Evolutionary conservation across 2,797 vertebrate genomes (phyloP).

Genomic region (Sparus aurata): DNA sequence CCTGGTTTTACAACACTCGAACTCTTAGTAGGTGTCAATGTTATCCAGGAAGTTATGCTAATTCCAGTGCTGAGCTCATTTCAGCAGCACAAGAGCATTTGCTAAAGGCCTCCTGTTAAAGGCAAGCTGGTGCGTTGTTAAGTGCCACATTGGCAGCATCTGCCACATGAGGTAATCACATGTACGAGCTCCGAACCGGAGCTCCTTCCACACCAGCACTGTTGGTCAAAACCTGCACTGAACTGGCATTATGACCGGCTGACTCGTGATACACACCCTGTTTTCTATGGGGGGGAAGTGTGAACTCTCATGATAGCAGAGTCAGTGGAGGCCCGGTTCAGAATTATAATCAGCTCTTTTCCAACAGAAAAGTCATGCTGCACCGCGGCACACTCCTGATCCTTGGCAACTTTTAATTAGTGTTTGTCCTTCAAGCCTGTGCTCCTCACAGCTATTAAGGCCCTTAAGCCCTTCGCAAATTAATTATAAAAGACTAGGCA

Average conservation of each 20-base stretch:
- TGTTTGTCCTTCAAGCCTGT: constrained; percentile 91
- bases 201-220: constrained; percentile 12
- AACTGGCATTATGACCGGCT: constrained; percentile 18
- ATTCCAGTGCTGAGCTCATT: constrained; percentile 23
- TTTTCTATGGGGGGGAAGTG: constrained; percentile 43
- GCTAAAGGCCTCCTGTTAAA: constrained; percentile 35
- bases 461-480: constrained; percentile 90
- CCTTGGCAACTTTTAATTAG: constrained; percentile 92
- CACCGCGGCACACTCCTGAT: constrained; percentile 83
- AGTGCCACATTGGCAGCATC: constrained; percentile 41
- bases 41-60: constrained; percentile 40
- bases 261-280: constrained; percentile 32
- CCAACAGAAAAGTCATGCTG: constrained; percentile 81
- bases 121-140: constrained; percentile 17
- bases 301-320: constrained; percentile 58
- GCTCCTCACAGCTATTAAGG: constrained; percentile 88
- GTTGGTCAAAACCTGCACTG: constrained; percentile 27
- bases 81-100: constrained; percentile 31
- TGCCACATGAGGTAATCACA: constrained; percentile 39
- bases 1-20: constrained; percentile 11
- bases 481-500: constrained; percentile 93
- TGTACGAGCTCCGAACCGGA: constrained; percentile 8
- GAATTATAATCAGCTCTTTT: constrained; percentile 86
- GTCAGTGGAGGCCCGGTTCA: constrained; percentile 69
- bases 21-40: neutral